These are phyloP conservation scores for Eudemis profundana DNA, from an alignment of 2,888 invertebrate genomes.

Conservation along the genomic window DNA sequence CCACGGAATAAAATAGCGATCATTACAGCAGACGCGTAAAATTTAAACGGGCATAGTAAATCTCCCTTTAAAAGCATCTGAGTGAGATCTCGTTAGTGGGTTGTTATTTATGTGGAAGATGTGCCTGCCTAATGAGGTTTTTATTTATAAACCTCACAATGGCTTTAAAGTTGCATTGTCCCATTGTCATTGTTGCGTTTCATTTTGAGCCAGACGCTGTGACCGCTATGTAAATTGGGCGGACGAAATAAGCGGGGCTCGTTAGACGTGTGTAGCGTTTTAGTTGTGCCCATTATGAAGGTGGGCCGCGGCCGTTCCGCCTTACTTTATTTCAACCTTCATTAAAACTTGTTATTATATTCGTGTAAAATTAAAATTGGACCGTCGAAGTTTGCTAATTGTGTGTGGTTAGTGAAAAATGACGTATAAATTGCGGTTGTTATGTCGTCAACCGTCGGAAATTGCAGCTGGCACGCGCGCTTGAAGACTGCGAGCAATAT, in stretches of 20 bases:
- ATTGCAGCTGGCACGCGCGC: slow-evolving; percentile 31
- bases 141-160: slow-evolving; percentile 69
- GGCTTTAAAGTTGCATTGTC: slow-evolving; percentile 79
- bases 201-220: slow-evolving; percentile 77
- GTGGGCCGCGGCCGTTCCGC: slow-evolving; percentile 5
- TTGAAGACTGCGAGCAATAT: slow-evolving; percentile 30
- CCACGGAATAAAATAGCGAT: slow-evolving; percentile 40
- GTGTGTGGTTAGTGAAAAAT: slow-evolving; percentile 36
- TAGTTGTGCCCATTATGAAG: slow-evolving; percentile 50
- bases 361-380: slow-evolving; percentile 25
- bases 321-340: slow-evolving; percentile 22
- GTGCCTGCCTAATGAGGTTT: slow-evolving; percentile 79
- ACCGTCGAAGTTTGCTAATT: slow-evolving; percentile 26
- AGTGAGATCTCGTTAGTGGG: slow-evolving; percentile 53
- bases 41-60: slow-evolving; percentile 53
- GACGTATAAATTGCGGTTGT: slow-evolving; percentile 38
- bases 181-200: slow-evolving; percentile 81
- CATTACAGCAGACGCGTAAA: slow-evolving; percentile 49
- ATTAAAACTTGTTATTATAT: slow-evolving; percentile 31
- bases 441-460: slow-evolving; percentile 30
- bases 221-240: slow-evolving; percentile 80
- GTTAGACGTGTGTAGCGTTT: slow-evolving; percentile 67
- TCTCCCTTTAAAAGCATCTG: slow-evolving; percentile 51
- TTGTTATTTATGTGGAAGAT: slow-evolving; percentile 74
- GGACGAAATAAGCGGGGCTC: slow-evolving; percentile 68